phyloP scores from a whole-genome alignment of 2,888 invertebrate species.

The Stenurella melanura region DNA sequence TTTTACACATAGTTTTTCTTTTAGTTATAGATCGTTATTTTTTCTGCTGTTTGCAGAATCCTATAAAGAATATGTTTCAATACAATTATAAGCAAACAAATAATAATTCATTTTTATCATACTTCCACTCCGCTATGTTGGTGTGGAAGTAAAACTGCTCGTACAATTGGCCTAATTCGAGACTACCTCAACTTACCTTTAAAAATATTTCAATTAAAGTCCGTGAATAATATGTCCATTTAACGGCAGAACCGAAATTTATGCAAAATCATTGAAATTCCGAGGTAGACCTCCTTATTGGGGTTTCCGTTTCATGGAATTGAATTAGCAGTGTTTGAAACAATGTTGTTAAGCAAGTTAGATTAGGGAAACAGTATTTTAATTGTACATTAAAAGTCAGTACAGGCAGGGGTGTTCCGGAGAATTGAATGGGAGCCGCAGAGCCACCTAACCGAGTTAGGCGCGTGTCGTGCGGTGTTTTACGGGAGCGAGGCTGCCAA shows the following conservation, averaged over 20 bases:
- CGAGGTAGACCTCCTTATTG: slow-evolving; percentile 47
- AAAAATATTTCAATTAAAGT: no score
- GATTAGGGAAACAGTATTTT: slow-evolving; percentile 71
- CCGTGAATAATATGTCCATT: slow-evolving; percentile 13
- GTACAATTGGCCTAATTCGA: no score
- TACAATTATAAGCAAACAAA: no score
- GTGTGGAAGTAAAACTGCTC: no score
- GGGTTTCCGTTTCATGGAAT: slow-evolving; percentile 55
- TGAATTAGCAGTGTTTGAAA: slow-evolving; percentile 60
- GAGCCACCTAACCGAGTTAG: slow-evolving; percentile 62
- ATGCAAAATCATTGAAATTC: slow-evolving; percentile 26
- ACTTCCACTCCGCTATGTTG: no score
- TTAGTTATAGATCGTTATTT: no score
- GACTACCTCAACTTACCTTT: no score
- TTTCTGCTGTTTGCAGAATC: no score
- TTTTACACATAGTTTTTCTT: no score
- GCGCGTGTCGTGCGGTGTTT: slow-evolving; percentile 62
- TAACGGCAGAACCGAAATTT: slow-evolving; percentile 19
- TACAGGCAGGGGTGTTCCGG: slow-evolving; percentile 50
- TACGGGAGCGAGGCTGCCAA: slow-evolving; percentile 51
- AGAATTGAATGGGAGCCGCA: slow-evolving; percentile 29
- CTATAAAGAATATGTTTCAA: no score
- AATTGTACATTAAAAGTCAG: slow-evolving; percentile 72
- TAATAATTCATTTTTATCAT: no score
- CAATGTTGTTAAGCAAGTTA: slow-evolving; percentile 68